These are phyloP conservation scores for Oryzias celebensis DNA, from an alignment of 2,113 vertebrate species.

Conservation along the genomic window DNA sequence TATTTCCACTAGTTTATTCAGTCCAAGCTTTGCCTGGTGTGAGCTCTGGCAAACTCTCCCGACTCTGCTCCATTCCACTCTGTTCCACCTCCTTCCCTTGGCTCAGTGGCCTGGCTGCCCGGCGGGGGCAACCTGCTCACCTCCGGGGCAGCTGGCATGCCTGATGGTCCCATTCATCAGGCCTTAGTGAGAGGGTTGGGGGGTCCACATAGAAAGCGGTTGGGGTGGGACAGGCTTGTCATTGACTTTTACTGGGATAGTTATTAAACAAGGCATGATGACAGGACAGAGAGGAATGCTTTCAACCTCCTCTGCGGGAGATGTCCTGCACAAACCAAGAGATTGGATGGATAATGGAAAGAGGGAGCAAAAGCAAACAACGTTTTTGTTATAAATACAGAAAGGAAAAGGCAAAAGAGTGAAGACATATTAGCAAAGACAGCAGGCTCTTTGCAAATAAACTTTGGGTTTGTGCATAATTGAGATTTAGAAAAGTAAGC, in stretches of 20 bases:
- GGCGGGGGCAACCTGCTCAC: constrained; percentile 73
- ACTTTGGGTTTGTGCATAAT: constrained; percentile 22
- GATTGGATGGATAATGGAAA: constrained; percentile 45
- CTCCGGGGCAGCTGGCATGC: constrained; percentile 81
- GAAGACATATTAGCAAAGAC: constrained; percentile 37
- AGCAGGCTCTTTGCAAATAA: constrained; percentile 30
- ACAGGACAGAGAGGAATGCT: constrained; percentile 73
- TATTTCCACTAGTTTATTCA: constrained; percentile 66
- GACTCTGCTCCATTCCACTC: constrained; percentile 43
- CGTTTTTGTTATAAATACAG: constrained; percentile 35
- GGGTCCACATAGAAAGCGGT: constrained; percentile 32
- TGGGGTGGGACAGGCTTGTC: constrained; percentile 47
- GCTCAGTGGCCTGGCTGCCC: constrained; percentile 58
- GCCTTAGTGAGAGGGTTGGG: constrained; percentile 48
- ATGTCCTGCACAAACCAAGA: constrained; percentile 51
- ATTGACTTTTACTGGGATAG: constrained; percentile 74
- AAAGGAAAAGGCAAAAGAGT: constrained; percentile 25
- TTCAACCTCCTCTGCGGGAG: constrained; percentile 71
- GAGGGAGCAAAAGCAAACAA: constrained; percentile 43
- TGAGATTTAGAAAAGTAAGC: constrained; percentile 34
- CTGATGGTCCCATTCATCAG: constrained; percentile 79
- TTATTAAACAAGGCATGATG: constrained; percentile 78
- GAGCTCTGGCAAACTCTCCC: constrained; percentile 70
- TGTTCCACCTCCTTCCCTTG: constrained; percentile 60
- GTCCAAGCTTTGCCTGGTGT: constrained; percentile 69